Conservation (phyloP, 2,113 vertebrate genomes). For the Brachirus orientalis region DNA sequence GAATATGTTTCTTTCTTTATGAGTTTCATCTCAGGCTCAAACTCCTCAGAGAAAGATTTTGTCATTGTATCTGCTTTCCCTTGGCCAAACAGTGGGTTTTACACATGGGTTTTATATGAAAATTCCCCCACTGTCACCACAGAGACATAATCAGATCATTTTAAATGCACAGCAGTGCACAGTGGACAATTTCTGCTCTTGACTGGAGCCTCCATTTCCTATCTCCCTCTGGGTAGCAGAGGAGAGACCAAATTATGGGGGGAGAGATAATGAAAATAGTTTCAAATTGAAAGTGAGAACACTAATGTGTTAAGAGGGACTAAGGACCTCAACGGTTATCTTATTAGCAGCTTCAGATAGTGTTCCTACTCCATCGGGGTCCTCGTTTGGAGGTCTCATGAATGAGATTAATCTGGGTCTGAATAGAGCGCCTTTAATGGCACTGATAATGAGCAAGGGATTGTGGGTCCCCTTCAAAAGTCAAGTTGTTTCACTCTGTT, state of each 20-base stretch:
- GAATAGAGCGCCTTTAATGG: conserved; percentile 77
- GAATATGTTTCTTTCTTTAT: conserved; percentile 18
- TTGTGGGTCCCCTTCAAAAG: conserved; percentile 60
- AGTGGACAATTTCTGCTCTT: conserved; percentile 76
- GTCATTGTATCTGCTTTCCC: conserved; percentile 59
- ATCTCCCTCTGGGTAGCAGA: conserved; percentile 75
- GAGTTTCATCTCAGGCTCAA: conserved; percentile 47
- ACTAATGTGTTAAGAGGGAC: conserved; percentile 82
- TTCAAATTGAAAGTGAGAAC: conserved; percentile 83
- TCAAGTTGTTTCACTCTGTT: conserved; percentile 55
- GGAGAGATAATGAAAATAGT: conserved; percentile 83
- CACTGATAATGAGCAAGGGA: conserved; percentile 73
- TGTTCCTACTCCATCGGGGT: conserved; percentile 72
- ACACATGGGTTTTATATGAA: conserved; percentile 61
- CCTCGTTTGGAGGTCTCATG: conserved; percentile 68
- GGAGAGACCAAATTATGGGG: conserved; percentile 79
- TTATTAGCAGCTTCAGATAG: conserved; percentile 83
- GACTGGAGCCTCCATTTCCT: conserved; percentile 75
- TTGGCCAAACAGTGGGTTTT: conserved; percentile 61
- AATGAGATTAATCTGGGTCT: conserved; percentile 81
- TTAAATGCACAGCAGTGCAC: conserved; percentile 70
- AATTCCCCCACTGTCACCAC: conserved; percentile 54
- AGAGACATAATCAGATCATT: conserved; percentile 75
- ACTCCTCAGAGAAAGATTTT: conserved; percentile 55
- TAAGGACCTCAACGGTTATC: conserved; percentile 79